phyloP scores from a whole-genome alignment of 1,140 invertebrate genomes.

The Galendromus occidentalis region DNA sequence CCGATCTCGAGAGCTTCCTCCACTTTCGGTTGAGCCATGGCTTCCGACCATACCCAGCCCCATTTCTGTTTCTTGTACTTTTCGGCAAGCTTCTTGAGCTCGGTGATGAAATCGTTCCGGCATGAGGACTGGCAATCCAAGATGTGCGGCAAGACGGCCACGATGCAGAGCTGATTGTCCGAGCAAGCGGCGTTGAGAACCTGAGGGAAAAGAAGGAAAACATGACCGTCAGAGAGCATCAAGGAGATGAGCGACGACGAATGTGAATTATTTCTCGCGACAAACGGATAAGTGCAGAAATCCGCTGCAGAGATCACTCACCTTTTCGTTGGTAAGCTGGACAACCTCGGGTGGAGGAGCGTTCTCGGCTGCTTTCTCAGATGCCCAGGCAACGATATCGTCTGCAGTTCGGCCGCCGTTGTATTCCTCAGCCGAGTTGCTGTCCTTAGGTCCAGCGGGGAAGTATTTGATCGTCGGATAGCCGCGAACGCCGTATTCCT shows the following conservation, averaged over 20 bases:
- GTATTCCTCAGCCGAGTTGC: constrained; percentile 38
- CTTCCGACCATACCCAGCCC: constrained; percentile 95
- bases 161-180: constrained; percentile 69
- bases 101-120: constrained; percentile 64
- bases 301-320: constrained; percentile 19
- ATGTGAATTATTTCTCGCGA: too few relatives aligned
- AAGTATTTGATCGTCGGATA: constrained; percentile 97
- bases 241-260: too few relatives aligned
- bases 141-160: constrained; percentile 86
- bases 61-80: constrained; percentile 89
- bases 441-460: constrained; percentile 53
- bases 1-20: constrained; percentile 84
- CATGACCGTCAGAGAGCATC: not conserved
- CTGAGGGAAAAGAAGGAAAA: constrained; percentile 20
- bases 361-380: constrained; percentile 61
- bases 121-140: constrained; percentile 89
- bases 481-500: constrained; percentile 46
- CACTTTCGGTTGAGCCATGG: constrained; percentile 53
- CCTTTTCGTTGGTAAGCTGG: constrained; percentile 35
- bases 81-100: constrained; percentile 53
- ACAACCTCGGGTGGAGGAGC: constrained; percentile 70
- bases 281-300: constrained; percentile 10
- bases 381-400: constrained; percentile 77
- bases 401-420: constrained; percentile 67
- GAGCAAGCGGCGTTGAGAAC: constrained; percentile 53